A percentile compares a stretch with the other conserved stretches of the same genome.
phyloP scores from a whole-genome alignment of 2,113 vertebrate genomes.

The Platysternon megacephalum region DNA sequence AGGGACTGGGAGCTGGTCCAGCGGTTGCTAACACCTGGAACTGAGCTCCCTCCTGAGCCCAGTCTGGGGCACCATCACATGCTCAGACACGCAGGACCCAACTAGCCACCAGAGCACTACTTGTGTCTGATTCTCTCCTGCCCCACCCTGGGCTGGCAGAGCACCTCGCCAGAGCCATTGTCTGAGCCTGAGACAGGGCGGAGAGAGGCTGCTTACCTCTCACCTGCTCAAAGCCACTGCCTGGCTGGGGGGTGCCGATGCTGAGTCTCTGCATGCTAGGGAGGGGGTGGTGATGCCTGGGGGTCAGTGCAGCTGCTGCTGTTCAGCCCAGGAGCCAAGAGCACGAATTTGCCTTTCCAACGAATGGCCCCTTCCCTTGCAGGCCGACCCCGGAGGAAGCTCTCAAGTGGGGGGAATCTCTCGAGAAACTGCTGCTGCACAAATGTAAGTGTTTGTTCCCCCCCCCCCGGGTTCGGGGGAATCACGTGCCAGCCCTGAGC shows the following conservation, averaged over 20 bases:
- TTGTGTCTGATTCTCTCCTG: accelerated
- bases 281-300: not conserved
- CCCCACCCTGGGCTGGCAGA: not conserved
- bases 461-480: not conserved
- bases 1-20: not conserved
- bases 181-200: not conserved
- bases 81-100: not conserved
- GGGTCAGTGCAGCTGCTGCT: not conserved
- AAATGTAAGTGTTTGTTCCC: conserved; percentile 88
- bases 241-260: not conserved
- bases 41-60: accelerated
- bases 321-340: accelerated
- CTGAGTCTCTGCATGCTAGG: accelerated
- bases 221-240: not conserved
- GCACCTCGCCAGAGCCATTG: not conserved
- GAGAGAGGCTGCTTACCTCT: not conserved
- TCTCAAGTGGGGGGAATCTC: conserved; percentile 94
- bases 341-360: not conserved
- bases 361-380: conserved; percentile 62
- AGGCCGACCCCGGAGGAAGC: conserved; percentile 95
- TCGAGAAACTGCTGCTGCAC: conserved; percentile 95
- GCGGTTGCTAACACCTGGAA: not conserved
- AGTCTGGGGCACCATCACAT: accelerated
- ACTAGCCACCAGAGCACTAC: not conserved
- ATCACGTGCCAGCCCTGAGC: not conserved